phyloP scores from a whole-genome alignment of 2,888 invertebrate genomes.

The Nemurella pictetii region DNA sequence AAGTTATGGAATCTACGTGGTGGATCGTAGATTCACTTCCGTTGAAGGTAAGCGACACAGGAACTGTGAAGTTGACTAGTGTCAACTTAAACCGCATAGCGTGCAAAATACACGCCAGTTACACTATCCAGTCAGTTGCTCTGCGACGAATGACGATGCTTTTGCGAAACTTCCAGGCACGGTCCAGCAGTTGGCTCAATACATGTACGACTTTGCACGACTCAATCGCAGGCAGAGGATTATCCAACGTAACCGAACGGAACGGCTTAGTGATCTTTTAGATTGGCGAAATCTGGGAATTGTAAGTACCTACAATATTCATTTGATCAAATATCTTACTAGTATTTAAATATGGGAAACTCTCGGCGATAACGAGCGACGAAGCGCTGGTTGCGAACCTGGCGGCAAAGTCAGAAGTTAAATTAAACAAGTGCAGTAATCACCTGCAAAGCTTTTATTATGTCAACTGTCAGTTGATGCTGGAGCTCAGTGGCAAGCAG shows the following conservation, averaged over 20 bases:
- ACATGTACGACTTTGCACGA: constrained; percentile 91
- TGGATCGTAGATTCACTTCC: constrained; percentile 88
- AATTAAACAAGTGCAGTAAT: too few relatives aligned
- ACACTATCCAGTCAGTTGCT: not conserved
- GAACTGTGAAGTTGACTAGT: too few relatives aligned
- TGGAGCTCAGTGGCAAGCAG: too few relatives aligned
- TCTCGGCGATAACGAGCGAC: too few relatives aligned
- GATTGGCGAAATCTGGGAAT: constrained; percentile 98
- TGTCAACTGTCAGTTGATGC: too few relatives aligned
- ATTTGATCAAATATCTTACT: too few relatives aligned
- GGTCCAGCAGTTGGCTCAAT: constrained; percentile 86
- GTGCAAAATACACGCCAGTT: too few relatives aligned
- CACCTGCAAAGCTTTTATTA: too few relatives aligned
- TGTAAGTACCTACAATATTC: constrained; percentile 71
- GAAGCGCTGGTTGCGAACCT: too few relatives aligned
- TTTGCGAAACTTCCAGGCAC: constrained; percentile 61
- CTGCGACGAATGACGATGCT: not conserved
- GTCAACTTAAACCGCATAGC: too few relatives aligned
- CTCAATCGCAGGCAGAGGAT: constrained; percentile 92
- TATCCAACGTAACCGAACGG: constrained; percentile 97
- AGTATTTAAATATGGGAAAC: too few relatives aligned
- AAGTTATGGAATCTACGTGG: constrained; percentile 98
- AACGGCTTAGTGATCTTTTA: constrained; percentile 91
- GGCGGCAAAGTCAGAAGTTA: too few relatives aligned
- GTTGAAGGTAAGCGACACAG: constrained; percentile 62